A percentile compares a stretch with the other conserved stretches of the same genome.
Conservation (phyloP, 2,113 vertebrate genomes). For the Triplophysa siluroides region DNA sequence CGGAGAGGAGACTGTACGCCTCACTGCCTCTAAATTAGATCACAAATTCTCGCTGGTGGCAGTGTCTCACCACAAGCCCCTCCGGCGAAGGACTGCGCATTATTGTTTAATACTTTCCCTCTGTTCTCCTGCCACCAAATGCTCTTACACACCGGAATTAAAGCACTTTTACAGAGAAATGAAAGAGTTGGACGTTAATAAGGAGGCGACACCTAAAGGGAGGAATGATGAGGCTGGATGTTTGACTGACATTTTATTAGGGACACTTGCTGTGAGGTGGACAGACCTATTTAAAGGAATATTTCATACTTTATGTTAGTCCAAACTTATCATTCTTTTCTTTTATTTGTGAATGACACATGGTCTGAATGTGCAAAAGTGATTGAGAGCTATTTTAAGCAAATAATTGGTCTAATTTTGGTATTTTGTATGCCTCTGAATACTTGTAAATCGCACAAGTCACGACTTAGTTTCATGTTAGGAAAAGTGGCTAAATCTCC, state of each 20-base stretch:
- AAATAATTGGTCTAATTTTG: not conserved
- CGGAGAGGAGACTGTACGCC: slow-evolving; percentile 70
- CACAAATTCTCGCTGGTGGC: slow-evolving; percentile 79
- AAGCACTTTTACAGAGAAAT: slow-evolving; percentile 5
- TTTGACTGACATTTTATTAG: not conserved
- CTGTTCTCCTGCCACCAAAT: slow-evolving; percentile 58
- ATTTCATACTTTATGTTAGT: too few relatives aligned
- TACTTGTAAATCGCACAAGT: too few relatives aligned
- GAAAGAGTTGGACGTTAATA: slow-evolving; percentile 20
- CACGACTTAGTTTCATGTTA: too few relatives aligned
- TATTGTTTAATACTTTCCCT: slow-evolving; percentile 68
- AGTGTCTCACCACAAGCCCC: slow-evolving; percentile 70
- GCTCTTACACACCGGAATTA: slow-evolving; percentile 25
- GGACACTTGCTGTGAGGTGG: not conserved
- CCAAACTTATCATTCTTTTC: too few relatives aligned
- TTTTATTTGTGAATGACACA: not conserved
- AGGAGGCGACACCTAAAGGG: not conserved
- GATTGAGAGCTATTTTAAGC: not conserved
- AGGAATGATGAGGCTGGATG: not conserved
- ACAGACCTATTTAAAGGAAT: too few relatives aligned
- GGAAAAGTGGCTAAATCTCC: not conserved
- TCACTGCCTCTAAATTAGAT: slow-evolving; percentile 81
- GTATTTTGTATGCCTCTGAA: too few relatives aligned
- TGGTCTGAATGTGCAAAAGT: not conserved
- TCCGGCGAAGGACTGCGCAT: slow-evolving; percentile 76